Evolutionary conservation across 2,113 vertebrate species (phyloP), one percentile per base, ranked within the genome.

Genomic region (Cichladusa arquata): DNA sequence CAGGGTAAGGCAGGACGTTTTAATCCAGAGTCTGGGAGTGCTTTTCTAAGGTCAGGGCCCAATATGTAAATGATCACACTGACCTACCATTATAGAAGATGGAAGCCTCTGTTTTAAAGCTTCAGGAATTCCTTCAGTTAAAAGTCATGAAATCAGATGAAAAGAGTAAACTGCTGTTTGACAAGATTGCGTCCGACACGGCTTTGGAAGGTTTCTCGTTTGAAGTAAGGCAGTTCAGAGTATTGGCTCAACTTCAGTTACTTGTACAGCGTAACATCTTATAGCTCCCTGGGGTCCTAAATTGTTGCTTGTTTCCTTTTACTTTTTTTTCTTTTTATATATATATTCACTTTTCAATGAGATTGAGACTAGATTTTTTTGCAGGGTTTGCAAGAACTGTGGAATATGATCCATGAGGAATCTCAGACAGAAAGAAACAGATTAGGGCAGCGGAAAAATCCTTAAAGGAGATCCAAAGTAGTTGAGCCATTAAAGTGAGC

Each of bases 361-460:
- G 60, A 33, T 48, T 93, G 62, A 84, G 34, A 45, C 7, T 25
- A 15, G 38, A 76, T 92, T 71, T 70, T 71, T 77, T 85, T 96
- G 23, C 84, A 99, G 99, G 93, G 64, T 58, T 96, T 99, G 77
- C 45, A 93, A 62, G 79, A 96, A 17, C 81, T 98, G 20, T 98
- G 98, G 99, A 83, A 96, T 26, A 81, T 77, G 62, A 93, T 98
- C 34, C 86, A 88, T 2, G 18, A 98, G 62, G 95, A 97, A 51
- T 94, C 94, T 78, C 72, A 56, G 60, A 87, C 38, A 98, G 98
- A 95, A 98, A 80, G 94, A 95, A 86, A 31, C 96, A 88, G 78
- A 94, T 99, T 50, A 88, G 91, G 69, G 97, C 98, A 42, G 81
- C 98, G 90, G 97, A 98, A 14, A 34, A 82, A 72, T 95, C 91